phyloP scores from a whole-genome alignment of 30 jellyfish, hydroid and myxozoan genomes.

The Cassiopea andromeda region DNA sequence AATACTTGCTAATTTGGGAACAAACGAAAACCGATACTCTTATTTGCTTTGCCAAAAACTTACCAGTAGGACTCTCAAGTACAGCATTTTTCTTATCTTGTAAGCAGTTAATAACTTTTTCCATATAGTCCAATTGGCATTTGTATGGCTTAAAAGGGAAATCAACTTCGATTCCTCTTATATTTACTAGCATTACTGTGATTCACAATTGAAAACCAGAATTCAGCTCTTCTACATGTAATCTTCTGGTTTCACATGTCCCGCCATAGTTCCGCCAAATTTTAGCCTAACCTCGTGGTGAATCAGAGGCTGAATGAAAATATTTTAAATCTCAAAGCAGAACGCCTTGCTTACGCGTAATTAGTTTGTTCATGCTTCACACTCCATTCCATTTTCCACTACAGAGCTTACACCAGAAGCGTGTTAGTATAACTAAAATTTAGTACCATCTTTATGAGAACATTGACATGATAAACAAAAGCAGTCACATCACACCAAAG shows the following conservation, averaged over 20 bases:
- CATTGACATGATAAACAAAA: too few species aligned
- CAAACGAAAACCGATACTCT: too few species aligned
- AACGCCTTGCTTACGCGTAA: neutral
- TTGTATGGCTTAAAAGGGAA: slow-evolving; percentile 91
- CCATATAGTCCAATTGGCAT: slow-evolving; percentile 88
- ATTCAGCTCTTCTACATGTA: neutral
- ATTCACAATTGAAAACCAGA: neutral
- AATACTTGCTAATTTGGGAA: too few species aligned
- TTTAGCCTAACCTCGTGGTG: neutral
- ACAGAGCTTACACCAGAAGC: too few species aligned
- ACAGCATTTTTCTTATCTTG: slow-evolving; percentile 72
- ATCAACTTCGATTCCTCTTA: slow-evolving; percentile 89
- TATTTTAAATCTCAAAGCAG: neutral
- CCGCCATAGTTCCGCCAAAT: neutral
- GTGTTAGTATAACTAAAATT: too few species aligned
- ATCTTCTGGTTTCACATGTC: too few species aligned
- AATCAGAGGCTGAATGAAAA: neutral
- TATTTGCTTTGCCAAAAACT: neutral
- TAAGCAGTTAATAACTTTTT: slow-evolving; percentile 78
- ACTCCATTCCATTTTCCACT: too few species aligned
- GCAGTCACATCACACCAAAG: too few species aligned
- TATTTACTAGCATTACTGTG: slow-evolving; percentile 53
- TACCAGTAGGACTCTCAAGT: slow-evolving; percentile 77
- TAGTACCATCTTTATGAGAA: too few species aligned
- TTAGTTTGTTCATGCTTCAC: too few species aligned